Evolutionary conservation across 2,888 invertebrate species (phyloP), one percentile per base, ranked within the genome.

Genomic region (Kuschelorhynchus macadamiae): DNA sequence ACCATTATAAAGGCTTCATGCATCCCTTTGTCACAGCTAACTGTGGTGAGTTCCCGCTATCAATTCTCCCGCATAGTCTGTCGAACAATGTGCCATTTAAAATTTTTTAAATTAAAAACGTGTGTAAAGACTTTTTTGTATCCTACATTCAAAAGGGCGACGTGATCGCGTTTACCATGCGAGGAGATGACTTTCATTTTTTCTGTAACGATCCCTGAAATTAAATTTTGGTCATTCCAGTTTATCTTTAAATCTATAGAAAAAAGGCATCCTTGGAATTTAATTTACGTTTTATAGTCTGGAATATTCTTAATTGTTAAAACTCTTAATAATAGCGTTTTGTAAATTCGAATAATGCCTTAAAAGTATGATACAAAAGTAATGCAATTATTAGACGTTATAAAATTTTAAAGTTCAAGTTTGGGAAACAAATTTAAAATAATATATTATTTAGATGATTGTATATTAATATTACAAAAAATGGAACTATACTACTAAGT

Each of bases 21-120:
- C 50, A 49, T 42, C 50, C 56, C 56, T 64, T 64, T 55, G 55
- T 50, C 41, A 56, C 47, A 46, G 41, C 47, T 20, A 42, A 41
- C 42, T 41, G 36, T 50, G 33, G 39, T 36, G 46, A 55, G 55
- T 57, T 65, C 16, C 18, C 42, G 44, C 60, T 66, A 67, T 67
- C 67, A 61, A 61, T 61, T 67, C 52, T 61, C 67, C 67, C 60
- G 60, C 67, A 61, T 60, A 41, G 61, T 32, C 11, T 65, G 52
- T 53, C 46, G 53, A 67, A 67, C 67, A 67, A 67, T 61, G 56
- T 12, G 49, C 56, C 56, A 49, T 64, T 64, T 64, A 50, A 47
- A 56, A 18, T 36, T 49, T 55, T 67, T 67, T 49, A 61, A 61
- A 61, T 67, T 67, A 67, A 67, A 67, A 67, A 67, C 67, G 67